phyloP scores from a whole-genome alignment of 2,888 invertebrate species.

The Erynnis tages region DNA sequence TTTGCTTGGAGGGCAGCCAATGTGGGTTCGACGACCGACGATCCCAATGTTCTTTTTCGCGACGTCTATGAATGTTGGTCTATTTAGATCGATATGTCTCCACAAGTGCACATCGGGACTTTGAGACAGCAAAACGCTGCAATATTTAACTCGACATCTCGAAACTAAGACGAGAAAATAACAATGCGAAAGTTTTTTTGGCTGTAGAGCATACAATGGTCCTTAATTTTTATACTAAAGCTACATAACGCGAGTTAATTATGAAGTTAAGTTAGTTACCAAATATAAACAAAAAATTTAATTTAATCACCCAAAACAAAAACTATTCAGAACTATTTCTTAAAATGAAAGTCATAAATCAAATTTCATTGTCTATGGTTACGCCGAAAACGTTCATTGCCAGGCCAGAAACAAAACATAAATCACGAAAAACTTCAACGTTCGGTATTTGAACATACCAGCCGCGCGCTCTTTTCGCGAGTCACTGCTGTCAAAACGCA shows the following conservation, averaged over 20 bases:
- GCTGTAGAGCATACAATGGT: too few relatives aligned
- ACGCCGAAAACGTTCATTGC: conserved; percentile 27
- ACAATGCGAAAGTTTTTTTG: too few relatives aligned
- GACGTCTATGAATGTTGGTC: conserved; percentile 21
- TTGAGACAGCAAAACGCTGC: background rate
- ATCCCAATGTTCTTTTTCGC: conserved; percentile 24
- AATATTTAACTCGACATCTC: too few relatives aligned
- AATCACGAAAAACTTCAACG: conserved; percentile 17
- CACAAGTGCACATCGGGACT: background rate
- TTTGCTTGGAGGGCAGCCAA: conserved; percentile 34
- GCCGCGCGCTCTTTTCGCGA: conserved; percentile 51
- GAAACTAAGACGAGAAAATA: too few relatives aligned
- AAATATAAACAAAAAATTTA: too few relatives aligned
- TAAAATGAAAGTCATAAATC: too few relatives aligned
- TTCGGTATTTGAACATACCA: conserved; percentile 47
- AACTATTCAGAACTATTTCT: too few relatives aligned
- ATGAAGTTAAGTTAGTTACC: too few relatives aligned
- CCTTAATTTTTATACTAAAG: too few relatives aligned
- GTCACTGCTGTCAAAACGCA: conserved; percentile 40
- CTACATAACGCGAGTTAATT: too few relatives aligned
- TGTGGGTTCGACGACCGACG: conserved; percentile 35
- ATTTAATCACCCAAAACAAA: too few relatives aligned
- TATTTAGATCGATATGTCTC: conserved; percentile 15
- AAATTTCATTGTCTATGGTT: too few relatives aligned
- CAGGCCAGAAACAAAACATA: conserved; percentile 45